A percentile compares a stretch with the other conserved stretches of the same genome.
Conservation (phyloP, 2,113 vertebrate genomes). For the Tyrannus savana region DNA sequence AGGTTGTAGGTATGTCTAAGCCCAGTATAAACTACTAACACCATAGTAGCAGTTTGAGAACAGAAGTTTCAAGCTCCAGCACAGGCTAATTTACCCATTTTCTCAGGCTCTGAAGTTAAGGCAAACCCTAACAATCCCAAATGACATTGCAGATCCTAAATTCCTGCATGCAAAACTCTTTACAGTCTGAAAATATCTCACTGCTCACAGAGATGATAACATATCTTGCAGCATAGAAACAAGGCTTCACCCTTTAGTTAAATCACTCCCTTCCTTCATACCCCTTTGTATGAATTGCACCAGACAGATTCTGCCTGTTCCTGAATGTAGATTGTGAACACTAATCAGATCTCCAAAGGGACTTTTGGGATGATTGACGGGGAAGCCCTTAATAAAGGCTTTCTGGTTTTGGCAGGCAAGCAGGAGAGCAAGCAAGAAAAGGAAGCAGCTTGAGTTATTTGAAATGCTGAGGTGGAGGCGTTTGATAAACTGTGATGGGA, state of each 20-base stretch:
- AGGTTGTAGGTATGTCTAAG: not conserved
- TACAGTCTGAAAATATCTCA: not conserved
- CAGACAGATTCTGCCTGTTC: not conserved
- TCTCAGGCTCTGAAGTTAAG: not conserved
- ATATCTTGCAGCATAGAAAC: not conserved
- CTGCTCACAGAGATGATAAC: not conserved
- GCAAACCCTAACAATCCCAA: not conserved
- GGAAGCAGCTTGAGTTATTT: constrained; percentile 56
- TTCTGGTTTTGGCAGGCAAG: constrained; percentile 26
- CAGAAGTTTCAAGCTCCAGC: not conserved
- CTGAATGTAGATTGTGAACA: constrained; percentile 13
- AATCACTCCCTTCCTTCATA: not conserved
- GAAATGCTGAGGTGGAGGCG: constrained; percentile 51
- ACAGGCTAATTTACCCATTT: not conserved
- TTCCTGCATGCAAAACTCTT: not conserved
- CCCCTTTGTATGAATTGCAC: not conserved
- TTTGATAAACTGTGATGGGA: constrained; percentile 50
- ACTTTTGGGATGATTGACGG: constrained; percentile 27
- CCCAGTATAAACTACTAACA: not conserved
- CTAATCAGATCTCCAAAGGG: constrained; percentile 38
- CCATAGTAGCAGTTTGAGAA: not conserved
- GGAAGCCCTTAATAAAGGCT: constrained; percentile 49
- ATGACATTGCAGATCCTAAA: not conserved
- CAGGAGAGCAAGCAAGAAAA: constrained; percentile 39
- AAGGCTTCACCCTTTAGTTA: not conserved